phyloP scores from a whole-genome alignment of 2,888 invertebrate genomes.

The Liopterus haemorrhoidalis region DNA sequence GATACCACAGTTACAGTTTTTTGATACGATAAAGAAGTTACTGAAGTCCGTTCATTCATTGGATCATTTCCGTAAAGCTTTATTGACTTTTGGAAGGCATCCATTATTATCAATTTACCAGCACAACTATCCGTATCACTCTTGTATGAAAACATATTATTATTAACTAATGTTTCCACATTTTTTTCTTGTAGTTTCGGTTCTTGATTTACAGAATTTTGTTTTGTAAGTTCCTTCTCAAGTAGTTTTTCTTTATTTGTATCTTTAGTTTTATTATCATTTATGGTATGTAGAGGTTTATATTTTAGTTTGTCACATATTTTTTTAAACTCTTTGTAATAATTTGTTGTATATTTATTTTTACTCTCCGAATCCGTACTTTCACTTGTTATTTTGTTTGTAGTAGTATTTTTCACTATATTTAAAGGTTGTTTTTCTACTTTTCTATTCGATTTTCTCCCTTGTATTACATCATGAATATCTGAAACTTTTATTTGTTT shows the following conservation, averaged over 20 bases:
- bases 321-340: background rate
- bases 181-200: background rate
- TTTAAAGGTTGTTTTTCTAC: constrained; percentile 39
- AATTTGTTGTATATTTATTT: background rate
- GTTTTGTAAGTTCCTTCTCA: background rate
- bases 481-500: constrained; percentile 37
- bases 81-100: no score
- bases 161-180: background rate
- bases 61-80: no score
- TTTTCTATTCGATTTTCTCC: constrained; percentile 44
- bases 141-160: no score
- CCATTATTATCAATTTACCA: no score
- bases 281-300: no score
- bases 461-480: constrained; percentile 44
- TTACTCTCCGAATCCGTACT: background rate
- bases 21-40: no score
- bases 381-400: background rate
- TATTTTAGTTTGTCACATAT: background rate
- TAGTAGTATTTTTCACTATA: constrained; percentile 33
- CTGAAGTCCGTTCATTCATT: no score
- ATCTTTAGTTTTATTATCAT: no score
- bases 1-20: no score
- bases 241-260: background rate
- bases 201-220: background rate
- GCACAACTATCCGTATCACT: no score